Conservation (phyloP, 2,113 vertebrate species). For the Thamnaconus septentrionalis region DNA sequence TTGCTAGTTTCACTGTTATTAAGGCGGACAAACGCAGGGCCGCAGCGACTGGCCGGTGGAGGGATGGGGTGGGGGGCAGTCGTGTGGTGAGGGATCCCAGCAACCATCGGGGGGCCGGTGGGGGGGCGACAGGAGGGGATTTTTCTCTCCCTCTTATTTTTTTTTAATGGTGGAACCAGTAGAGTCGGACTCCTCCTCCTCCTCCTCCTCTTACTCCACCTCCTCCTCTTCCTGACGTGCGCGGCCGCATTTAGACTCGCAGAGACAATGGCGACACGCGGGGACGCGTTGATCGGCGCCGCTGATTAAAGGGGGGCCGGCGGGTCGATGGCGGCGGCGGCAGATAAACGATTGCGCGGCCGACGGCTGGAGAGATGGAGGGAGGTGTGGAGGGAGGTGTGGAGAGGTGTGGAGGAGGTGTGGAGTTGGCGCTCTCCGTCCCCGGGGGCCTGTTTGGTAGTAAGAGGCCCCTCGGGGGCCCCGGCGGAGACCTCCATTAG, state of each 20-base stretch:
- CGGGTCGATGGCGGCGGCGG: slow-evolving; percentile 31
- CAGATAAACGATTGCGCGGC: slow-evolving; percentile 43
- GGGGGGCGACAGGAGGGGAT: neutral
- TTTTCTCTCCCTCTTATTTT: slow-evolving; percentile 3
- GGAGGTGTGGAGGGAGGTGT: slow-evolving; percentile 14
- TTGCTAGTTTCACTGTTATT: slow-evolving; percentile 69
- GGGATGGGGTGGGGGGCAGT: slow-evolving; percentile 14
- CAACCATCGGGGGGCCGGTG: slow-evolving; percentile 19
- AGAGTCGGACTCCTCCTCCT: slow-evolving; percentile 26
- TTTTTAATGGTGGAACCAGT: slow-evolving; percentile 30
- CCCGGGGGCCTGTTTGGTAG: slow-evolving; percentile 65
- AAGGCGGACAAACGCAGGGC: slow-evolving; percentile 62
- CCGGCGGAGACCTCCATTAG: slow-evolving; percentile 70
- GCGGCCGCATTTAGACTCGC: too few relatives aligned
- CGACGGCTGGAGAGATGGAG: slow-evolving; percentile 36
- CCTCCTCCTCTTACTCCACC: too few relatives aligned
- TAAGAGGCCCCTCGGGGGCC: slow-evolving; percentile 57
- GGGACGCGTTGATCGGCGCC: slow-evolving; percentile 10
- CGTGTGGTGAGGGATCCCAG: slow-evolving; percentile 59
- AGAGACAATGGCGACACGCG: neutral
- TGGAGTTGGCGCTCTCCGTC: slow-evolving; percentile 19
- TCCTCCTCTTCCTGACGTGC: too few relatives aligned
- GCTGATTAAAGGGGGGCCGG: slow-evolving; percentile 47
- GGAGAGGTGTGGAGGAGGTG: slow-evolving; percentile 14
- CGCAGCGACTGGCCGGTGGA: slow-evolving; percentile 47